These are phyloP conservation scores for Rotaria socialis DNA, from an alignment of 2,888 invertebrate genomes.

Conservation along the genomic window DNA sequence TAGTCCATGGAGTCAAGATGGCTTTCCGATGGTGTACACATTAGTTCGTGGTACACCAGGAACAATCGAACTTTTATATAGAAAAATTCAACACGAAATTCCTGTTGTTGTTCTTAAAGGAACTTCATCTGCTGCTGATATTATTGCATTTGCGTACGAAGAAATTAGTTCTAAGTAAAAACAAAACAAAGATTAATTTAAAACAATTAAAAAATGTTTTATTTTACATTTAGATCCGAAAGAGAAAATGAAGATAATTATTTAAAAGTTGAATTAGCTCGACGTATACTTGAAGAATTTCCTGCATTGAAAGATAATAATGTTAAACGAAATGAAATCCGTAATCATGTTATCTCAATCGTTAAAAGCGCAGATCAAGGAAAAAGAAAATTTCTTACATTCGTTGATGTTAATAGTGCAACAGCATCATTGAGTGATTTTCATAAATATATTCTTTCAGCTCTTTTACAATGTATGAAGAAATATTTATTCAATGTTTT, in stretches of 20 bases:
- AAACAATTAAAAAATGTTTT: neutral
- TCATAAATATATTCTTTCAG: conserved; percentile 56
- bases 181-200: neutral
- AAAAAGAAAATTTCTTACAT: conserved; percentile 54
- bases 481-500: neutral
- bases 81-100: conserved; percentile 55
- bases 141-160: conserved; percentile 56
- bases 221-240: conserved; percentile 49
- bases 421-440: conserved; percentile 55
- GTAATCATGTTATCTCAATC: conserved; percentile 58
- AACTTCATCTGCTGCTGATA: conserved; percentile 57
- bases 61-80: conserved; percentile 55
- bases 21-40: conserved; percentile 57
- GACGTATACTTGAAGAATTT: conserved; percentile 54
- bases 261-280: conserved; percentile 57
- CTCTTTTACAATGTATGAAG: conserved; percentile 57
- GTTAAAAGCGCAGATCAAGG: conserved; percentile 54
- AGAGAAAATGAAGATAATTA: conserved; percentile 55
- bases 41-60: conserved; percentile 58
- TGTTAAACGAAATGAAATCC: conserved; percentile 53
- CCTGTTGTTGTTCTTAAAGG: conserved; percentile 59
- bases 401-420: conserved; percentile 55
- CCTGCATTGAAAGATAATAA: conserved; percentile 55
- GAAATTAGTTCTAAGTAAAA: conserved; percentile 52
- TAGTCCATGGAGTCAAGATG: neutral